Conservation (phyloP, 1,140 invertebrate species). For the Bacillus rossius region DNA sequence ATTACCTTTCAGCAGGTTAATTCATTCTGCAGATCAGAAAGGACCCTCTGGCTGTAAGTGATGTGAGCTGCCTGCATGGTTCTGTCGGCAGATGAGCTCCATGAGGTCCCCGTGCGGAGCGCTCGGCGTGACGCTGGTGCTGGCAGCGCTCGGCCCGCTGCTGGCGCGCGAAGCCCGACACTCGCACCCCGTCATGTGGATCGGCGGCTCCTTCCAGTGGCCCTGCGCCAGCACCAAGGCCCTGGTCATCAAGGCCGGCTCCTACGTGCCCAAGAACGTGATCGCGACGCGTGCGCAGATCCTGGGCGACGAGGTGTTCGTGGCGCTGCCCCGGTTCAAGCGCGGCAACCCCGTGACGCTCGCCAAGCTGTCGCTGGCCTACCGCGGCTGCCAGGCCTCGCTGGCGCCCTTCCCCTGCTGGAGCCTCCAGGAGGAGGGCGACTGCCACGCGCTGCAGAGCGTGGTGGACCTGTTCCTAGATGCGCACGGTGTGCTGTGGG, state of each 20-base stretch:
- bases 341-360: conserved; percentile 50
- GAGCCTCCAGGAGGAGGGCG: conserved; percentile 52
- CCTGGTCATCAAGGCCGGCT: conserved; percentile 46
- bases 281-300: conserved; percentile 52
- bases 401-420: conserved; percentile 52
- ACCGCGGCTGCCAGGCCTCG: conserved; percentile 39
- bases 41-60: too few relatives aligned
- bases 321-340: conserved; percentile 47
- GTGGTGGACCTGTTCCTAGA: conserved; percentile 55
- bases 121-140: too few relatives aligned
- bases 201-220: conserved; percentile 37
- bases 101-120: too few relatives aligned
- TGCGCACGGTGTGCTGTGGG: conserved; percentile 49
- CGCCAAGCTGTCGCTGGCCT: conserved; percentile 42
- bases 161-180: not conserved
- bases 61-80: too few relatives aligned
- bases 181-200: conserved; percentile 21
- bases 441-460: conserved; percentile 50
- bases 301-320: conserved; percentile 46
- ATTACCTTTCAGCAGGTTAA: too few relatives aligned
- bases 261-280: conserved; percentile 50
- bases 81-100: too few relatives aligned
- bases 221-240: conserved; percentile 47
- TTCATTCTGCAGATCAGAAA: too few relatives aligned
- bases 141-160: not conserved